Evolutionary conservation across 2,113 vertebrate species (phyloP), one percentile per base, ranked within the genome.

Genomic region (Tamias sibiricus): DNA sequence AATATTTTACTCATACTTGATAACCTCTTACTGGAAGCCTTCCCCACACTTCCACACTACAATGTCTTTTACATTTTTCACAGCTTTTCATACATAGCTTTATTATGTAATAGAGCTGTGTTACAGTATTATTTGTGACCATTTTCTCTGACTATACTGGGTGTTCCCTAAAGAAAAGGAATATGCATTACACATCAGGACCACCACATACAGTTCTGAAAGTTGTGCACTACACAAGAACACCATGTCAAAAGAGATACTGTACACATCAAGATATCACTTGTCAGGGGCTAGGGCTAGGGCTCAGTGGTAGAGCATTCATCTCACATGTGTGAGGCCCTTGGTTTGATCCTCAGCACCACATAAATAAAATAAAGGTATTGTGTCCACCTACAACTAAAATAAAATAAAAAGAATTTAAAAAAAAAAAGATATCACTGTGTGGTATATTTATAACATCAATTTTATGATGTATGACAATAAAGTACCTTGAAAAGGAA

Each of bases 1-100:
- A 87, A 28, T 77, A 91, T 82, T 83, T 93, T 72, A 83, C 20
- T 64, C 10, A 93, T 37, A 59, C n/a, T 42, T 89, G 72, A 77
- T 30, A 85, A 89, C 16, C 20, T 20, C 49, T 20, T 87, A 20
- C 72, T 79, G 54, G 71, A 92, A 96, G 72, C 6, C 8, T 80
- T 95, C 74, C 54, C 71, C 83, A 84, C 44, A 77, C 40, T 47
- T 72, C 16, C 17, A 72, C 12, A 72, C 2, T 14, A 74, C 84
- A 47, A 74, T 14, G 20, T 40, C 64, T 66, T 14, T 89, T 20
- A 28, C 40, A 42, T 47, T 92, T n/a, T 26, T 77, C 54, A 69
- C 54, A 24, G 92, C 14, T 72, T 32, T 77, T 64, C 68, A 77
- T 72, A 16, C 24, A 52, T 14, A 52, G 3, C 14, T 57, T 57